Evolutionary conservation across 2,797 vertebrate genomes (phyloP).

Genomic region (Eospalax fontanierii): DNA sequence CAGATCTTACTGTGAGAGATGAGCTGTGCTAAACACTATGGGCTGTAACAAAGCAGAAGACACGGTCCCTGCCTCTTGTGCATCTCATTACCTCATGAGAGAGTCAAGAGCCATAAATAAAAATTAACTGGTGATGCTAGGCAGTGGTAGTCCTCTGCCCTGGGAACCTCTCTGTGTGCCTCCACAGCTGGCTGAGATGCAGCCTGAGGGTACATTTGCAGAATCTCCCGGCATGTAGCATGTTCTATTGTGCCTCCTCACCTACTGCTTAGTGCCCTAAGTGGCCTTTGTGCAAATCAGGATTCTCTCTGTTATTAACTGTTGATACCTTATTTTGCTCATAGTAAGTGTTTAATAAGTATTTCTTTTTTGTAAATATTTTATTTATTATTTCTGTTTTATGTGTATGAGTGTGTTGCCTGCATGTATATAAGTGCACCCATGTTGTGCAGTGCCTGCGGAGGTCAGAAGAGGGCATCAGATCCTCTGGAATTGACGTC

Average conservation of each 20-base stretch:
- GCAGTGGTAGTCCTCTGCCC: background rate
- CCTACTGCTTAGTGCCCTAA: background rate
- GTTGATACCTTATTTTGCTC: background rate
- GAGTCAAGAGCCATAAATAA: background rate
- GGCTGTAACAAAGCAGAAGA: background rate
- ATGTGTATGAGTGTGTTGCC: no score
- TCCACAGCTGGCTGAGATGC: background rate
- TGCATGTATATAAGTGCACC: no score
- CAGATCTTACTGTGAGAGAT: background rate
- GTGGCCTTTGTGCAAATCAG: background rate
- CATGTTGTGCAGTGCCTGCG: no score
- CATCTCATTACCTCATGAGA: background rate
- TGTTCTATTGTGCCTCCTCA: background rate
- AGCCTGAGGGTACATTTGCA: rapidly evolving
- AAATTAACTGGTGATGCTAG: background rate
- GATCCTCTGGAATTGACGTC: no score
- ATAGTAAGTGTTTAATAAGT: background rate
- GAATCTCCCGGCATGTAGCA: rapidly evolving
- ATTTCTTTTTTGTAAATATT: background rate
- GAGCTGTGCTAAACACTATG: background rate
- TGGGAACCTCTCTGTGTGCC: background rate
- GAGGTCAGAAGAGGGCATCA: no score
- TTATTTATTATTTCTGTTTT: no score
- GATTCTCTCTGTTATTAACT: background rate
- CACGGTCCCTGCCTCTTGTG: background rate